Percentiles rank a stretch among this genome's conserved stretches.
Evolutionary conservation across 2,888 invertebrate species (phyloP).

Genomic region (Coenonympha glycerion): DNA sequence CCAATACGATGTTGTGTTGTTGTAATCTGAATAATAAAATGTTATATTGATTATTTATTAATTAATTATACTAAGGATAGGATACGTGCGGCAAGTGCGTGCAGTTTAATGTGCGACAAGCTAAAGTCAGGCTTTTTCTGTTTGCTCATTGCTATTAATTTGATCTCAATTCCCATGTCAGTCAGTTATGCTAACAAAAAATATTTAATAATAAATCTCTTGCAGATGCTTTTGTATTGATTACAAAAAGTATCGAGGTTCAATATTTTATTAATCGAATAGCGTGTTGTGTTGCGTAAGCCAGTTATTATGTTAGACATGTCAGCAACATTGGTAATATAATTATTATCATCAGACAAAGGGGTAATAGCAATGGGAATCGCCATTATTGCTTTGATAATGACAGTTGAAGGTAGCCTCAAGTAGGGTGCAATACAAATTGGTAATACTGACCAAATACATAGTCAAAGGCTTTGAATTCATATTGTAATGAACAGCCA

Average conservation of each 20-base stretch:
- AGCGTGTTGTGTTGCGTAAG: constrained; percentile 1
- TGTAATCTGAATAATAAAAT: too few species aligned
- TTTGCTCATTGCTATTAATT: constrained; percentile 11
- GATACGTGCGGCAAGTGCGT: background rate
- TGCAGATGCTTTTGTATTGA: constrained; percentile 5
- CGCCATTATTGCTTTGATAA: background rate
- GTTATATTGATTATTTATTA: too few species aligned
- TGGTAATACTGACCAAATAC: too few species aligned
- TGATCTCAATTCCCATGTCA: constrained; percentile 10
- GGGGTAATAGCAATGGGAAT: background rate
- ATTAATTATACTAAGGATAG: too few species aligned
- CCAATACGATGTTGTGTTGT: too few species aligned
- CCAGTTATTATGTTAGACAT: background rate
- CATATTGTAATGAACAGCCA: too few species aligned
- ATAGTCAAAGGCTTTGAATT: too few species aligned
- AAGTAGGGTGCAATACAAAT: too few species aligned
- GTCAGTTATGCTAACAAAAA: constrained; percentile 2
- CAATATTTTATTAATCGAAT: constrained; percentile 7
- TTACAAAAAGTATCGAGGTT: constrained; percentile 6
- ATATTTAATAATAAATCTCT: background rate
- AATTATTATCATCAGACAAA: background rate
- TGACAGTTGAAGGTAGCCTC: background rate
- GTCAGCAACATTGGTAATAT: background rate
- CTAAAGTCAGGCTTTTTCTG: background rate
- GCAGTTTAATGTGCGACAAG: background rate